Base-by-base conservation (phyloP, 2,113 vertebrate genomes). In the Neotoma lepida region DNA sequence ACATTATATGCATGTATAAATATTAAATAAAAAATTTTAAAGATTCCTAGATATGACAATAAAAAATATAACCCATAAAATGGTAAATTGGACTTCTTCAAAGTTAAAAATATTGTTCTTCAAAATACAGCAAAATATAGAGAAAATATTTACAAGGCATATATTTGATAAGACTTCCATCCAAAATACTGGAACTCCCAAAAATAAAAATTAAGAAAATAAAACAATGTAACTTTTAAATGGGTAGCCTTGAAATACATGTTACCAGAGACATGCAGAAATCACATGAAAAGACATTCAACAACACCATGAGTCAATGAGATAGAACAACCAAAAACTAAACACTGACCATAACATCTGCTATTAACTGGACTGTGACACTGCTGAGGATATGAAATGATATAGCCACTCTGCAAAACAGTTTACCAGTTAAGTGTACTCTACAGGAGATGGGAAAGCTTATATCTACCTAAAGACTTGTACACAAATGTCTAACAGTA, bases 111-210 rank as follows among this genome's bases (percentile, higher is more conserved):
- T 15, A 51, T 51, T 49, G 44, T 77, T 76, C 26, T 76, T 51
- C 28, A 46, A 74, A 46, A 46, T 22, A 74, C 4, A 74, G 5
- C 46, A 77, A 77, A 46, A 49, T 49, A 74, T 15, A 51, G 44
- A 77, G 74, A 77, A 77, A 77, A 76, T 77, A 94, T 63, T 73
- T 81, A 54, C 33, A 88, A 95, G 46, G 64, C 24, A 87, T 70
- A 76, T 77, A 49, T 49, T 44, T 77, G 74, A 17, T 49, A 49
- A 18, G 14, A 77, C 68, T 73, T 89, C 61, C 33, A 88, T 41
- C 15, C 1, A 86, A 33, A 87, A 77, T 89, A 89, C 35, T 89
- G 33, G 86, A 88, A 35, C 68, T 41, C 35, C 28, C 51, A 91
- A 95, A 49, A 49, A 74, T 22, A 90, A 63, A 74, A 44, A 44